These are phyloP conservation scores for Acestrorhynchus altus DNA, from an alignment of 2,797 vertebrate genomes.

Conservation along the genomic window DNA sequence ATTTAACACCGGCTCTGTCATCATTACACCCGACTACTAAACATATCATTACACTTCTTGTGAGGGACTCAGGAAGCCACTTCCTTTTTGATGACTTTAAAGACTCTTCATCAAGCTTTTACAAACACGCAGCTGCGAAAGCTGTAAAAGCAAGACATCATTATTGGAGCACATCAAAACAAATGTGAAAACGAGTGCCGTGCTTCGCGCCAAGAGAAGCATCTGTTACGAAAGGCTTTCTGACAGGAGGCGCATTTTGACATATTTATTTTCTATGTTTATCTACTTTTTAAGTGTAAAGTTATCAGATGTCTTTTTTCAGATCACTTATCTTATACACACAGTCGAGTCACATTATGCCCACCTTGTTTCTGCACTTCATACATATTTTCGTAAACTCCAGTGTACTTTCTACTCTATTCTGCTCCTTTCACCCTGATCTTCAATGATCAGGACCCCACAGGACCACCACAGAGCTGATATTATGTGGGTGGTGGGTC, in stretches of 20 bases:
- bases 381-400: too few relatives aligned
- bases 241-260: constrained; percentile 4
- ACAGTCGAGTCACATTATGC: too few relatives aligned
- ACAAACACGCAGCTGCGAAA: neutral
- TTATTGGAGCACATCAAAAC: neutral
- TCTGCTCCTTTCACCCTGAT: too few relatives aligned
- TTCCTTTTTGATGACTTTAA: neutral
- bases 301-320: constrained; percentile 32
- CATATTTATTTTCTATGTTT: constrained; percentile 59
- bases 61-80: neutral
- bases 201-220: neutral
- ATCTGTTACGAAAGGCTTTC: neutral
- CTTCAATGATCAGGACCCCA: too few relatives aligned
- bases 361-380: too few relatives aligned
- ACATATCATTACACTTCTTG: constrained; percentile 38
- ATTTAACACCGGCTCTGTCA: constrained; percentile 10
- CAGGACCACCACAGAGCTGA: too few relatives aligned
- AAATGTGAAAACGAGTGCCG: neutral
- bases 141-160: neutral
- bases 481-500: too few relatives aligned
- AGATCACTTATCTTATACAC: neutral
- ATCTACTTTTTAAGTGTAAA: constrained; percentile 35
- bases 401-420: too few relatives aligned
- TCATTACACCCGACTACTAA: constrained; percentile 23
- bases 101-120: constrained; percentile 8